Percentiles rank a stretch among this genome's conserved stretches.
phyloP scores from a whole-genome alignment of 2,113 vertebrate species.

The Tor tambroides region DNA sequence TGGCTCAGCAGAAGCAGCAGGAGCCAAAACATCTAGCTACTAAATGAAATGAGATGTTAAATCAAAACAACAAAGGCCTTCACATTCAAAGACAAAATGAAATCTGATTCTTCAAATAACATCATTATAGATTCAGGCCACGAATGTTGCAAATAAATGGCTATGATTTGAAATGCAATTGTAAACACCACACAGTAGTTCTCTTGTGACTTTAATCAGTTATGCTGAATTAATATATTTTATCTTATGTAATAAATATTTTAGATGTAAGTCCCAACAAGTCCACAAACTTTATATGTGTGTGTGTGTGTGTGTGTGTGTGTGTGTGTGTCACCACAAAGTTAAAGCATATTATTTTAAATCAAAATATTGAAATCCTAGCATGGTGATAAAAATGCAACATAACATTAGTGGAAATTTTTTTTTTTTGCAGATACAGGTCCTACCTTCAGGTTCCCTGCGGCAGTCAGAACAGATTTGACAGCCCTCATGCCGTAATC shows the following conservation, averaged over 20 bases:
- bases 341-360: background rate
- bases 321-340: too few relatives aligned
- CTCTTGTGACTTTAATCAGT: background rate
- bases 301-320: too few relatives aligned
- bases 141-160: background rate
- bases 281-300: too few relatives aligned
- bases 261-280: too few relatives aligned
- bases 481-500: slow-evolving; percentile 98
- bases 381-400: background rate
- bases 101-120: background rate
- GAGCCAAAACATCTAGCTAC: background rate
- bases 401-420: too few relatives aligned
- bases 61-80: slow-evolving; percentile 10
- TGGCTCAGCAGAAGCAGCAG: background rate
- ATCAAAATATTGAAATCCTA: background rate
- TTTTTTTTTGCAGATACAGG: background rate
- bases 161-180: background rate
- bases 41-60: slow-evolving; percentile 6
- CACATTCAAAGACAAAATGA: background rate
- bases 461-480: slow-evolving; percentile 94
- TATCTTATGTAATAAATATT: too few relatives aligned
- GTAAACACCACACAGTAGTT: background rate
- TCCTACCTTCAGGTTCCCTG: slow-evolving; percentile 93
- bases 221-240: too few relatives aligned
- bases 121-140: background rate